phyloP scores from a whole-genome alignment of 1,140 invertebrate species.

The Drosophila cardini region DNA sequence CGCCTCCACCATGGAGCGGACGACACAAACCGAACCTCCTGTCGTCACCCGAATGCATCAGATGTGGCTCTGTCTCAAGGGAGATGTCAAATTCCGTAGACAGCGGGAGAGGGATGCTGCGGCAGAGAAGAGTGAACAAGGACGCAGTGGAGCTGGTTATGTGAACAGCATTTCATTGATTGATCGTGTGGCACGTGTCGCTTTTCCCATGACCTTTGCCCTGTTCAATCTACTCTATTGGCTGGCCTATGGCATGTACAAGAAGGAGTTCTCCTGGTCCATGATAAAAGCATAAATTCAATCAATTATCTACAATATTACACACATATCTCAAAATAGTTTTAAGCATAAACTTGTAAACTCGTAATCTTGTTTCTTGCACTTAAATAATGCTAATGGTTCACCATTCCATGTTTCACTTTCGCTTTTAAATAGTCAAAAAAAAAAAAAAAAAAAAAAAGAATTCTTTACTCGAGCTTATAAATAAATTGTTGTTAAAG shows the following conservation, averaged over 20 bases:
- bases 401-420: neutral
- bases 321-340: neutral
- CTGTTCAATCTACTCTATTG: slow-evolving; percentile 95
- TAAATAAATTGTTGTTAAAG: slow-evolving; percentile 17
- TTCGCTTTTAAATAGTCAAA: neutral
- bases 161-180: slow-evolving; percentile 95
- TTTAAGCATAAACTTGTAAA: neutral
- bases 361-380: slow-evolving; percentile 13
- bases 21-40: slow-evolving; percentile 91
- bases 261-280: slow-evolving; percentile 81
- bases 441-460: neutral
- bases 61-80: slow-evolving; percentile 91
- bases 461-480: neutral
- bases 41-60: slow-evolving; percentile 90
- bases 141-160: slow-evolving; percentile 85
- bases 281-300: slow-evolving; percentile 57
- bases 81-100: slow-evolving; percentile 91
- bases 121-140: slow-evolving; percentile 77
- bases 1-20: slow-evolving; percentile 89
- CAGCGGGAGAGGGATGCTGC: slow-evolving; percentile 91
- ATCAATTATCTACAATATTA: no score
- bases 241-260: slow-evolving; percentile 86
- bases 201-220: slow-evolving; percentile 94
- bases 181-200: slow-evolving; percentile 92
- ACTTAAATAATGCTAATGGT: neutral